phyloP scores from a whole-genome alignment of 1,140 invertebrate species.

The Ceratina calcarata region DNA sequence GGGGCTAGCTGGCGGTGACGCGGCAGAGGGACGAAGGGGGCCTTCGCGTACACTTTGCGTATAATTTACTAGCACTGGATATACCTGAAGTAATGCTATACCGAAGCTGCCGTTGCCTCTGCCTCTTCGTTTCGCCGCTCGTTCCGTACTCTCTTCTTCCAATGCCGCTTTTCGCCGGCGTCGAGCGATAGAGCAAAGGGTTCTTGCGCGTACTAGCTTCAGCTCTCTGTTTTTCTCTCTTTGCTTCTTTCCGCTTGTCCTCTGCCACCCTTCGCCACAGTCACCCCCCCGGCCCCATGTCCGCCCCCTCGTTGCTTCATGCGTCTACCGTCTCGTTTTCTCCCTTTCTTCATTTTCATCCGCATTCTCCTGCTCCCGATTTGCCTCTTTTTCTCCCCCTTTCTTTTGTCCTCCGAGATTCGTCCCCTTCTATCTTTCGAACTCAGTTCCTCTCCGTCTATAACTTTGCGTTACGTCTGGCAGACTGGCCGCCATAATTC shows the following conservation, averaged over 20 bases:
- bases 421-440: constrained; percentile 14
- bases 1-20: constrained; percentile 62
- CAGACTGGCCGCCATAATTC: constrained; percentile 67
- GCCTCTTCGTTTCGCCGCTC: constrained; percentile 53
- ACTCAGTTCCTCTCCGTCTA: constrained; percentile 48
- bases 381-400: not conserved
- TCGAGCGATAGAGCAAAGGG: constrained; percentile 55
- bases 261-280: not conserved
- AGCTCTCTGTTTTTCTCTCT: constrained; percentile 25
- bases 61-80: constrained; percentile 81
- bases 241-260: constrained; percentile 25
- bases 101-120: constrained; percentile 67
- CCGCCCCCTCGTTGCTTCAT: not conserved
- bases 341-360: constrained; percentile 3
- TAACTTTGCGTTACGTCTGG: constrained; percentile 55
- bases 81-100: constrained; percentile 80
- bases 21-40: constrained; percentile 67
- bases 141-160: constrained; percentile 51
- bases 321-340: not conserved
- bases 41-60: constrained; percentile 80
- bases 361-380: constrained; percentile 9
- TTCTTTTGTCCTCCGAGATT: not conserved
- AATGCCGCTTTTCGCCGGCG: constrained; percentile 40
- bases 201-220: constrained; percentile 26
- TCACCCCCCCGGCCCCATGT: not conserved